Conservation (phyloP, 1,140 invertebrate species). For the Dreissena polymorpha region DNA sequence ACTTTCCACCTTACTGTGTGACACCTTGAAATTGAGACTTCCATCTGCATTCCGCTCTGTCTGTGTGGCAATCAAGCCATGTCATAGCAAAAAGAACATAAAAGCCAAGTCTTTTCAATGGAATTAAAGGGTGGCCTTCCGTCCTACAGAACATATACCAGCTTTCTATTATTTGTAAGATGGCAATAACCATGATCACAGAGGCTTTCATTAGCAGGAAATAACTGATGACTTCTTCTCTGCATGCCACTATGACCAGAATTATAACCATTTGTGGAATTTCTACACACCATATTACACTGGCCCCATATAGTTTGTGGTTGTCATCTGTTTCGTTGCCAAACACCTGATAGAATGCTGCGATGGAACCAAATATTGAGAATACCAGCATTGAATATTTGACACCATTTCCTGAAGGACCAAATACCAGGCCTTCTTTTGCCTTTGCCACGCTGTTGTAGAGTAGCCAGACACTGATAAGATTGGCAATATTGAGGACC, state of each 20-base stretch:
- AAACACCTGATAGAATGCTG: conserved; percentile 69
- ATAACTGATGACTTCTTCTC: conserved; percentile 73
- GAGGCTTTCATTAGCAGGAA: conserved; percentile 71
- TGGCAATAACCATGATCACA: conserved; percentile 64
- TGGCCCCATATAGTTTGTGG: conserved; percentile 62
- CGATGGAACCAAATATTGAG: conserved; percentile 71
- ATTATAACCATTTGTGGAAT: conserved; percentile 72
- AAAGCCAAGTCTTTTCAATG: conserved; percentile 65
- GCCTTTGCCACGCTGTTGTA: conserved; percentile 65
- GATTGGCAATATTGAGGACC: conserved; percentile 62
- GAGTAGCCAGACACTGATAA: conserved; percentile 74
- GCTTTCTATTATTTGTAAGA: conserved; percentile 66
- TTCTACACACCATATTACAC: conserved; percentile 72
- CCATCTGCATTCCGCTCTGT: conserved; percentile 63
- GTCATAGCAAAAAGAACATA: conserved; percentile 68
- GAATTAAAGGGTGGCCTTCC: conserved; percentile 60
- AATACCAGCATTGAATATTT: conserved; percentile 66
- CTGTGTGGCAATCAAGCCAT: conserved; percentile 67
- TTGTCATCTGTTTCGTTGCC: conserved; percentile 66
- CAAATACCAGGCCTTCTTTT: conserved; percentile 72
- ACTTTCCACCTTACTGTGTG: conserved; percentile 65
- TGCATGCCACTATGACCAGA: conserved; percentile 67
- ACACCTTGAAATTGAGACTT: conserved; percentile 66
- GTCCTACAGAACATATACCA: conserved; percentile 40
- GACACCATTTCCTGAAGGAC: conserved; percentile 59